Evolutionary conservation across 2,113 vertebrate species (phyloP).

Genomic region (Phylloscopus whistleri): DNA sequence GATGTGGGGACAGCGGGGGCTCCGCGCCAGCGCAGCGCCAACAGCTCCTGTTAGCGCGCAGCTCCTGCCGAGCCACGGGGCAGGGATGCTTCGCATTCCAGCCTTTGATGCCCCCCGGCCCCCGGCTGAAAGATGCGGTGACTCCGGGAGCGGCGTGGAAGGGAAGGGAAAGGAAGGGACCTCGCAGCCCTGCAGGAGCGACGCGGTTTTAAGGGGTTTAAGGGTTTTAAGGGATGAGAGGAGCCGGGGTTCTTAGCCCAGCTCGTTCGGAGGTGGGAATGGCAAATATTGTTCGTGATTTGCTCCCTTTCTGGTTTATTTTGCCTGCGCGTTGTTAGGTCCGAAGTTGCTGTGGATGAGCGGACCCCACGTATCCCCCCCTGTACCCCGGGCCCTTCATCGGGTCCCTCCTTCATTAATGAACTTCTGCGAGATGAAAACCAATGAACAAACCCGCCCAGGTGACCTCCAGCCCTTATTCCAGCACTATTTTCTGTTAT

Average conservation of each 20-base stretch:
- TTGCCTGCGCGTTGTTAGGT: not conserved
- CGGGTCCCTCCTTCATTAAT: not conserved
- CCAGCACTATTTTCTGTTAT: not conserved
- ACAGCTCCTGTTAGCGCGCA: slow-evolving; percentile 73
- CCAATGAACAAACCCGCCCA: not conserved
- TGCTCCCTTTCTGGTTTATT: not conserved
- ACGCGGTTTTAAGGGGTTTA: too few species aligned
- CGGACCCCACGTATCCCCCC: fast-evolving
- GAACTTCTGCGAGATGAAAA: not conserved
- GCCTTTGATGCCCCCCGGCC: slow-evolving; percentile 64
- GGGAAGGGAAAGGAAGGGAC: not conserved
- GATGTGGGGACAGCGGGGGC: not conserved
- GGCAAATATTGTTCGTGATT: fast-evolving
- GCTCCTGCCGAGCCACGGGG: slow-evolving; percentile 14
- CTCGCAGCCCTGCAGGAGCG: not conserved
- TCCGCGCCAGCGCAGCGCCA: slow-evolving; percentile 12
- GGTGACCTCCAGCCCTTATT: not conserved
- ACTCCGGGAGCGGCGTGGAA: not conserved
- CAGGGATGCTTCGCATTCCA: slow-evolving; percentile 71
- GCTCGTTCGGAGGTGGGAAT: not conserved
- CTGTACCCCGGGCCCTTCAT: not conserved
- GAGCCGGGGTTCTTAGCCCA: not conserved
- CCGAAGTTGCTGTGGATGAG: not conserved
- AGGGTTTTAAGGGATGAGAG: too few species aligned
- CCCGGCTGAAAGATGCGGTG: slow-evolving; percentile 31